Evolutionary conservation across 2,113 vertebrate species (phyloP).

Genomic region (Dolichotis patagonum): DNA sequence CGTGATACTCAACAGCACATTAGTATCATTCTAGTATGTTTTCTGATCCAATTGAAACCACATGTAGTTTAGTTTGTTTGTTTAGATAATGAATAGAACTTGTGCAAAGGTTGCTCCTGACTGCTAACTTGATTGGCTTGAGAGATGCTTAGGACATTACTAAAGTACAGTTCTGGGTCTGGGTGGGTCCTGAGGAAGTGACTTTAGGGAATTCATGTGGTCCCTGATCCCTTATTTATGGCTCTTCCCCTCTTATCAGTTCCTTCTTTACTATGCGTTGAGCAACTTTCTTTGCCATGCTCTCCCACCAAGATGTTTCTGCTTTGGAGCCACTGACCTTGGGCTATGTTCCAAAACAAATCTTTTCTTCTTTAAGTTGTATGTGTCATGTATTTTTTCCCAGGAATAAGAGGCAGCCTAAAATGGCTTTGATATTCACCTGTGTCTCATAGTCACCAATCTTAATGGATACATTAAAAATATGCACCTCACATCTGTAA

Average conservation of each 20-base stretch:
- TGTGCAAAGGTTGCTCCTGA: background rate
- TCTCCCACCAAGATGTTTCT: background rate
- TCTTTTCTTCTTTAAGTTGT: background rate
- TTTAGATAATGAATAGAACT: background rate
- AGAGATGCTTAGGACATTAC: background rate
- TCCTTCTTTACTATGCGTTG: background rate
- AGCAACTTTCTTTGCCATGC: background rate
- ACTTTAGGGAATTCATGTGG: background rate
- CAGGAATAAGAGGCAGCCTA: background rate
- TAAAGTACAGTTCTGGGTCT: background rate
- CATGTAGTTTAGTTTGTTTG: background rate
- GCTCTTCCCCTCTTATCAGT: background rate
- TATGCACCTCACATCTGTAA: background rate
- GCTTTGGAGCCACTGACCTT: background rate
- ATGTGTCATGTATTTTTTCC: background rate
- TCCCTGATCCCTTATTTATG: background rate
- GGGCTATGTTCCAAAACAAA: background rate
- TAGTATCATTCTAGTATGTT: background rate
- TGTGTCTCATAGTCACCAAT: background rate
- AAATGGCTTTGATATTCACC: background rate
- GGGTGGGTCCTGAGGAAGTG: background rate
- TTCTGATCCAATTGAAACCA: background rate
- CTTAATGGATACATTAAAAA: background rate
- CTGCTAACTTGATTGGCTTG: background rate
- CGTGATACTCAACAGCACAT: accelerated